Evolutionary conservation across 2,113 vertebrate species (phyloP).

Genomic region (Crotophaga sulcirostris): DNA sequence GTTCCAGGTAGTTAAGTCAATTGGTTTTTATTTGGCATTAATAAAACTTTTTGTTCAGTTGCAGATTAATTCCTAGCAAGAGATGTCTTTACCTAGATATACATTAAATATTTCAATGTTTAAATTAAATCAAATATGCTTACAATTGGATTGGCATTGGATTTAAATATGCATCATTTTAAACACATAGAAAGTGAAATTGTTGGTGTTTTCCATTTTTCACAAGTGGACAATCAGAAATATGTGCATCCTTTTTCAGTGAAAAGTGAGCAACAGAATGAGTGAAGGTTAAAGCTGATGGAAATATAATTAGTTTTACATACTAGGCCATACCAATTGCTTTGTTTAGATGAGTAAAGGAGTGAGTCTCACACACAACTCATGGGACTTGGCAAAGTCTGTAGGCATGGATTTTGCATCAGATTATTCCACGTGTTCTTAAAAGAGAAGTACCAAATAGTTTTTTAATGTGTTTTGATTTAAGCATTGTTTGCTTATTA

Average conservation of each 20-base stretch:
- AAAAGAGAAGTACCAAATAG: neutral
- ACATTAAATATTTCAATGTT: neutral
- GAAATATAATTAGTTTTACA: neutral
- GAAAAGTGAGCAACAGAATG: neutral
- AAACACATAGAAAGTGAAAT: neutral
- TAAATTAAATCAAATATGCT: neutral
- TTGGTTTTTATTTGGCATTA: constrained; percentile 40
- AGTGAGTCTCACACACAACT: neutral
- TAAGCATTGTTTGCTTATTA: neutral
- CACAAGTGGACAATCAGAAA: neutral
- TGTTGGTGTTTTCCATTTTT: neutral
- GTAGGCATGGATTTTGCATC: neutral
- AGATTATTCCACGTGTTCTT: neutral
- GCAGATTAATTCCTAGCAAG: neutral
- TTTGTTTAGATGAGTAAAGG: neutral
- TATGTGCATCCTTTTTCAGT: neutral
- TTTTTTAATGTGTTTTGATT: neutral
- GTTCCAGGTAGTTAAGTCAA: constrained; percentile 12
- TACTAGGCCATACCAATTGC: neutral
- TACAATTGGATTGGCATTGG: neutral
- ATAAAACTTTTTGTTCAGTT: constrained; percentile 16
- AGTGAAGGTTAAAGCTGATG: neutral
- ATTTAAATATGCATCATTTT: neutral
- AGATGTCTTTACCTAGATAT: neutral
- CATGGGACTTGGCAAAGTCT: neutral